These are phyloP conservation scores for Salminus brasiliensis DNA, from an alignment of 2,113 vertebrate species.

Conservation along the genomic window DNA sequence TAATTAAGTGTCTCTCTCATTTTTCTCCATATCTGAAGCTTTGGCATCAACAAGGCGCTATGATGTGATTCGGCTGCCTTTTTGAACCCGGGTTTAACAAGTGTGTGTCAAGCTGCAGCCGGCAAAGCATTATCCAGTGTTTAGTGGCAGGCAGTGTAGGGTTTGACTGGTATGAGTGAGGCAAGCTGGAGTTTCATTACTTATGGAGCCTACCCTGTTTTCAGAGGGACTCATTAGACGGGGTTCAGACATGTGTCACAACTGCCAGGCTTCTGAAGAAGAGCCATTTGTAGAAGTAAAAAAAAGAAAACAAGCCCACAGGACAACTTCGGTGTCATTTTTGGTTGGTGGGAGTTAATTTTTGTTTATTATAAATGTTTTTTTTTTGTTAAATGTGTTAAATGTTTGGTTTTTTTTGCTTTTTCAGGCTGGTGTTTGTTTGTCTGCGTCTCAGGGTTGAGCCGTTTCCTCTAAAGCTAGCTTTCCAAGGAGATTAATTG, in stretches of 20 bases:
- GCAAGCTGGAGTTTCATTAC: constrained; percentile 71
- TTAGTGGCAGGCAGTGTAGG: constrained; percentile 67
- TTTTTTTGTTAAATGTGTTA: not conserved
- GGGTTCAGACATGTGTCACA: constrained; percentile 67
- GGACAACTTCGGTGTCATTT: constrained; percentile 60
- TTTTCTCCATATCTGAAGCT: constrained; percentile 51
- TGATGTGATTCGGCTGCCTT: constrained; percentile 66
- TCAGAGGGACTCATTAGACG: constrained; percentile 74
- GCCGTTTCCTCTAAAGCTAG: constrained; percentile 49
- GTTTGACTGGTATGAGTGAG: constrained; percentile 67
- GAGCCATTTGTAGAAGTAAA: constrained; percentile 68
- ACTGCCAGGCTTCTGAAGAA: constrained; percentile 66
- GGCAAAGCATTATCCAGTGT: constrained; percentile 68
- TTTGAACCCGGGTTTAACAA: constrained; percentile 71
- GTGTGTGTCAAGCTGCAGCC: constrained; percentile 53
- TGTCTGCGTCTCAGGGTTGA: constrained; percentile 61
- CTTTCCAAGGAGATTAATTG: constrained; percentile 65
- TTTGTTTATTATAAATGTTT: constrained; percentile 60
- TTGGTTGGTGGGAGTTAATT: constrained; percentile 60
- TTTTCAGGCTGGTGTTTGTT: constrained; percentile 60
- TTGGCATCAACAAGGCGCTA: constrained; percentile 58
- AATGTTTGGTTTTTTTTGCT: no score
- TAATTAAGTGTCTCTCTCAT: constrained; percentile 65
- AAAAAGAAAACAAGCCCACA: constrained; percentile 49
- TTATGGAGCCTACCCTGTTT: constrained; percentile 67